A percentile compares a stretch with the other conserved stretches of the same genome.
These are phyloP conservation scores for Drosophila burlai DNA, from an alignment of 1,140 invertebrate species.

Conservation along the genomic window DNA sequence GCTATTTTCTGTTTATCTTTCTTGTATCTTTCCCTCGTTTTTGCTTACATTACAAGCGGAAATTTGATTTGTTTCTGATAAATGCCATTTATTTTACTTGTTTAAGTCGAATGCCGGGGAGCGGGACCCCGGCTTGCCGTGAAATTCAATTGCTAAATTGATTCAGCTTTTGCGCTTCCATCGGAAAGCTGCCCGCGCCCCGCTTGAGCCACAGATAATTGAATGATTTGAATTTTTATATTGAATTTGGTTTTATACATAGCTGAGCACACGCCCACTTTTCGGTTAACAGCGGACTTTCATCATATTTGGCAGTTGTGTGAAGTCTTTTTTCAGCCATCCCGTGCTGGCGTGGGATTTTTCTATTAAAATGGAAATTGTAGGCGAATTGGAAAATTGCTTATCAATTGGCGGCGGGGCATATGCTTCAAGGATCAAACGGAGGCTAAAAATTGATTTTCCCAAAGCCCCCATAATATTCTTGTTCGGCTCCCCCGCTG, in stretches of 20 bases:
- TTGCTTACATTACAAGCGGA: slow-evolving; percentile 69
- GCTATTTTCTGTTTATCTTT: slow-evolving; percentile 42
- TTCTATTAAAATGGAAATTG: slow-evolving; percentile 84
- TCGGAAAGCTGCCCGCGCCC: neutral
- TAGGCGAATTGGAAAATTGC: slow-evolving; percentile 82
- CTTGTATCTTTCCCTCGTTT: slow-evolving; percentile 51
- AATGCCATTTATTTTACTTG: slow-evolving; percentile 82
- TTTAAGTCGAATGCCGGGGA: slow-evolving; percentile 56
- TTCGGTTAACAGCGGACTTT: slow-evolving; percentile 17
- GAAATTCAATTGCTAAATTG: slow-evolving; percentile 83
- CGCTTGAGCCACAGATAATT: slow-evolving; percentile 79
- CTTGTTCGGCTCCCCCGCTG: neutral
- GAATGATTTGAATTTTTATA: slow-evolving; percentile 84
- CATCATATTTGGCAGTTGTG: slow-evolving; percentile 64
- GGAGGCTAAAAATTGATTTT: slow-evolving; percentile 48
- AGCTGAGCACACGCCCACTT: slow-evolving; percentile 47
- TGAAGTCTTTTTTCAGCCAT: slow-evolving; percentile 42
- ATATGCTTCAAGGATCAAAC: slow-evolving; percentile 78
- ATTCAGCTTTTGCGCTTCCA: slow-evolving; percentile 66
- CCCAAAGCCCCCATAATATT: slow-evolving; percentile 8
- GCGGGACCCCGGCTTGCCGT: slow-evolving; percentile 37
- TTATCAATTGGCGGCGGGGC: slow-evolving; percentile 70
- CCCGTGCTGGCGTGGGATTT: slow-evolving; percentile 55
- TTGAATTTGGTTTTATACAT: slow-evolving; percentile 72
- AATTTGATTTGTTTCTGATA: slow-evolving; percentile 82